These are phyloP conservation scores for Anastrepha ludens DNA, from an alignment of 1,140 invertebrate species.

Conservation along the genomic window DNA sequence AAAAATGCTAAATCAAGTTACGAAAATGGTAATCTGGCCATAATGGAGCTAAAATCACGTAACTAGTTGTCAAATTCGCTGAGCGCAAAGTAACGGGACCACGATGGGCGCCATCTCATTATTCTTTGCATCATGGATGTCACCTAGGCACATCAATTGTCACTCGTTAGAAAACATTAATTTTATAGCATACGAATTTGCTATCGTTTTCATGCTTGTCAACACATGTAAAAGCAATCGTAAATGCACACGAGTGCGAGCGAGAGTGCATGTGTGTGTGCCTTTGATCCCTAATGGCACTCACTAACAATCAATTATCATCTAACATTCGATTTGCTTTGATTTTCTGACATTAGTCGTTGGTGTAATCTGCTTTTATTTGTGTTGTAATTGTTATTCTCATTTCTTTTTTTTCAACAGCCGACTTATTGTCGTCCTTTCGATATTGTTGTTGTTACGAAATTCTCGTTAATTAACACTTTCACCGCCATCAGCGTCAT, in stretches of 20 bases:
- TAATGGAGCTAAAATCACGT: no score
- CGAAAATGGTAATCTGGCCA: no score
- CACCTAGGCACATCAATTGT: no score
- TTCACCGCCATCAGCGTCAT: neutral
- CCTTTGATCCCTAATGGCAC: neutral
- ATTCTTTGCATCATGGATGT: no score
- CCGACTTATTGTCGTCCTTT: no score
- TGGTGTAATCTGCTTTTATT: neutral
- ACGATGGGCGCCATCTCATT: no score
- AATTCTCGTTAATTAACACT: conserved; percentile 36
- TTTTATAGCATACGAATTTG: no score
- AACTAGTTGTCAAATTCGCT: no score
- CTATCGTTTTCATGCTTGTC: neutral
- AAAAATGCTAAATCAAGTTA: no score
- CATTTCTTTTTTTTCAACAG: neutral
- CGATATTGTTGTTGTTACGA: neutral
- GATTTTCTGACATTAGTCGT: neutral
- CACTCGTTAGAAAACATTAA: neutral
- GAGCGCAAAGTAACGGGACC: no score
- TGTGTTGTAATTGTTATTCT: neutral
- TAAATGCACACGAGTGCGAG: neutral
- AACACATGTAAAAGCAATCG: neutral
- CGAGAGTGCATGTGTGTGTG: no score
- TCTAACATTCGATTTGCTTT: conserved; percentile 11
- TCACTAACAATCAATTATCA: conserved; percentile 35